These are phyloP conservation scores for Chalcis sispes DNA, from an alignment of 2,888 invertebrate genomes.

Conservation along the genomic window DNA sequence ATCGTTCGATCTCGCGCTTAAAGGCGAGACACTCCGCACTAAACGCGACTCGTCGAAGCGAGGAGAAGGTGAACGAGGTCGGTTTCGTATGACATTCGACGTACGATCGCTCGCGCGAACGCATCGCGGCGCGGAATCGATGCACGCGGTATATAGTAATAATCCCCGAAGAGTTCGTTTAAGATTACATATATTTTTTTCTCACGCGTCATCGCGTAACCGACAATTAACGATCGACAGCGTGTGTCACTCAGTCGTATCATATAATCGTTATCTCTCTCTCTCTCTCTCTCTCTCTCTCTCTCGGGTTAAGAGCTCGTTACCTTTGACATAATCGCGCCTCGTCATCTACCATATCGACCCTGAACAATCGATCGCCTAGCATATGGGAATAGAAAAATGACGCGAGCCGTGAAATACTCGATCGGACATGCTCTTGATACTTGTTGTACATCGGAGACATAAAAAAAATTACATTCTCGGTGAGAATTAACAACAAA, in stretches of 20 bases:
- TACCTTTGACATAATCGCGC: conserved; percentile 50
- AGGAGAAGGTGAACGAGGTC: background rate
- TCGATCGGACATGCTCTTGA: too few relatives aligned
- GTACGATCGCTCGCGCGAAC: background rate
- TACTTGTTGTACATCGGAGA: too few relatives aligned
- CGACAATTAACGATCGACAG: conserved; percentile 43
- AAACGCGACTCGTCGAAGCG: background rate
- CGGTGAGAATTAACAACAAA: too few relatives aligned
- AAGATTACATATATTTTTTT: background rate
- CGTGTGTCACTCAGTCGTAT: conserved; percentile 30
- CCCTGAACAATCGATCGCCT: conserved; percentile 4
- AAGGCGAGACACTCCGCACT: background rate
- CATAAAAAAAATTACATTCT: too few relatives aligned
- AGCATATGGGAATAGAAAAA: conserved; percentile 20
- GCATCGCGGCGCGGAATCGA: background rate
- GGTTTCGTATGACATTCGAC: conserved; percentile 24
- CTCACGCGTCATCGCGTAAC: conserved; percentile 41
- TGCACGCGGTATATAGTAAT: conserved; percentile 4
- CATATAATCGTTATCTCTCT: too few relatives aligned
- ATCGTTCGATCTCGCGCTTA: background rate
- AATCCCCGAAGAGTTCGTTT: conserved; percentile 9
- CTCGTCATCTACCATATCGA: conserved; percentile 21
- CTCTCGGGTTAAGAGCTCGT: conserved; percentile 40
- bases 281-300: too few relatives aligned
- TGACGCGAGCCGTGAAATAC: background rate